A percentile compares a stretch with the other conserved stretches of the same genome.
These are phyloP conservation scores for Ormyrus rosae DNA, from an alignment of 2,888 invertebrate species.

Conservation along the genomic window DNA sequence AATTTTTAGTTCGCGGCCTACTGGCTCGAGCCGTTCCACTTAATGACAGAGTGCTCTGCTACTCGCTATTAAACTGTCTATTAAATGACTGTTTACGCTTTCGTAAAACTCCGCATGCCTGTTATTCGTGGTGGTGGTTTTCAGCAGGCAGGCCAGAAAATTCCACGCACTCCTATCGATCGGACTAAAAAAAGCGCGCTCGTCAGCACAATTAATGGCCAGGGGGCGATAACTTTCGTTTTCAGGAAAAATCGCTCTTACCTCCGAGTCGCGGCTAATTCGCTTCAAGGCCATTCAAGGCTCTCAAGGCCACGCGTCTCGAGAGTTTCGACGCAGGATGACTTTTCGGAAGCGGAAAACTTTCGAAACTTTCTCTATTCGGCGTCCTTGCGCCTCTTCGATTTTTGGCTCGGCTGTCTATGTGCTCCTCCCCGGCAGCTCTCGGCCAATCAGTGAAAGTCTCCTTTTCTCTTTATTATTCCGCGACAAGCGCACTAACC, in stretches of 20 bases:
- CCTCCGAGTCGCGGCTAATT: background rate
- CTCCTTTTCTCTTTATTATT: conserved; percentile 49
- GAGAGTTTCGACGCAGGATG: background rate
- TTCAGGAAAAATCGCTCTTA: background rate
- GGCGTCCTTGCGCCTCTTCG: background rate
- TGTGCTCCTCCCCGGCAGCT: background rate
- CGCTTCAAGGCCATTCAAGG: conserved; percentile 34
- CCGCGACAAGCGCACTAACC: background rate
- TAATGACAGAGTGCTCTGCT: no score
- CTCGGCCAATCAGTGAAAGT: conserved; percentile 54
- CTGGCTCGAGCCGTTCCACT: no score
- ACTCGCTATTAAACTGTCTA: no score
- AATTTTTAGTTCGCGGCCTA: no score
- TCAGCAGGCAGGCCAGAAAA: no score
- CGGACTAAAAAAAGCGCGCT: no score
- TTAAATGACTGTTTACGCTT: no score
- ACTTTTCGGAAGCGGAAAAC: conserved; percentile 38
- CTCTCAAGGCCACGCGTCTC: conserved; percentile 24
- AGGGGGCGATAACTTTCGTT: conserved; percentile 4
- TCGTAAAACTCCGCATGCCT: no score
- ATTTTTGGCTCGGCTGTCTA: conserved; percentile 28
- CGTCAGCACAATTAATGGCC: no score
- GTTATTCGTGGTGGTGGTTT: no score
- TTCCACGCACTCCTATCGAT: no score
- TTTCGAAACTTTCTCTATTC: conserved; percentile 41